Evolutionary conservation across 1,140 invertebrate genomes (phyloP), one percentile per base, ranked within the genome.

Genomic region (Oedothorax gibbosus): DNA sequence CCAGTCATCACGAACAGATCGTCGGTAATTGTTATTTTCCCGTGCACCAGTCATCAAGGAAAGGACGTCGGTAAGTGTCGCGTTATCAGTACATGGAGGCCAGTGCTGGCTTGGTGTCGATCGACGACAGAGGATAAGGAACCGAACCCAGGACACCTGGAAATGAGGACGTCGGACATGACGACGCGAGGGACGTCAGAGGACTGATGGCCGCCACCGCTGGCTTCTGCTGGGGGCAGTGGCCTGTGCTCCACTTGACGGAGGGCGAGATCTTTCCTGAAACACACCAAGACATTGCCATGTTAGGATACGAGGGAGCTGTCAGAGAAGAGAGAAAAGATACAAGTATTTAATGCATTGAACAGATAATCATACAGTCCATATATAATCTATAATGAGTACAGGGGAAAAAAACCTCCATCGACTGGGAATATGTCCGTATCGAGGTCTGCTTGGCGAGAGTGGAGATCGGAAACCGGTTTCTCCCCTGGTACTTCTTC

Each of bases 161-260:
- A 54, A 85, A 85, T 10, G 82, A 85, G 8, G 82, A 85, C 15
- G 82, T 85, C 56, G 82, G 75, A 85, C 82, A 85, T 11, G 82
- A 85, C 65, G 82, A 69, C 15, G 73, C 82, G 15, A 85, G 57
- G 57, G 82, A 85, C 65, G 82, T 76, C 82, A 85, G 35, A 21
- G 82, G 82, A 62, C 82, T 85, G 65, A 85, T 85, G 10, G 82
- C 82, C 71, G 82, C 82, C 14, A 85, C 75, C 10, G 82, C 82
- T 15, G 82, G 73, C 35, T 85, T 85, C 56, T 85, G 82, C 21
- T 85, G 82, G 11, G 82, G 82, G 65, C 82, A 85, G 35, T 76
- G 72, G 0, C 73, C 57, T 49, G 82, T 77, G 75, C 73, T 78
- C 82, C 82, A 85, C 53, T 85, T 85, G 54, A 85, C 56, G 5